Evolutionary conservation across 2,113 vertebrate species (phyloP).

Genomic region (Lota lota): DNA sequence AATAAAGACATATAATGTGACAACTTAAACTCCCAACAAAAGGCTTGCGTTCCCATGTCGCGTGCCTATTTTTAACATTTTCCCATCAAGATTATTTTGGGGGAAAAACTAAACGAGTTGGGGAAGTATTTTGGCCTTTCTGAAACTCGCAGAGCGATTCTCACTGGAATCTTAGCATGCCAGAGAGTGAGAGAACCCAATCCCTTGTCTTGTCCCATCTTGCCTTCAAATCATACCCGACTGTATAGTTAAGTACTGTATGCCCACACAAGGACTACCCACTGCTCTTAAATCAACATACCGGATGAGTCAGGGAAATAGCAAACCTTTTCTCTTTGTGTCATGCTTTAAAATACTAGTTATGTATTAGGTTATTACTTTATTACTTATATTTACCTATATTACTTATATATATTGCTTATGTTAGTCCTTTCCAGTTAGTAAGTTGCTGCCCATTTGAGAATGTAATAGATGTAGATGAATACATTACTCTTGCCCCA

Average conservation of each 20-base stretch:
- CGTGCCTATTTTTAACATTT: conserved; percentile 27
- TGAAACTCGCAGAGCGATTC: background rate
- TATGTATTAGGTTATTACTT: no score
- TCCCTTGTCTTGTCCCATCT: conserved; percentile 59
- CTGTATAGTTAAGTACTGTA: conserved; percentile 11
- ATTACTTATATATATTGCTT: no score
- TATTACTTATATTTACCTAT: no score
- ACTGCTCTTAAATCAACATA: conserved; percentile 49
- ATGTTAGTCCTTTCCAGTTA: no score
- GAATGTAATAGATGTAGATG: no score
- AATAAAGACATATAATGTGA: conserved; percentile 25
- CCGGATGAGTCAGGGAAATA: conserved; percentile 46
- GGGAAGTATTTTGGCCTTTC: conserved; percentile 42
- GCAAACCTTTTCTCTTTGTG: conserved; percentile 56
- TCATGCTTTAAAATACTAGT: conserved; percentile 29
- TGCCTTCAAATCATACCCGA: conserved; percentile 44
- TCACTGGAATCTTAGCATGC: conserved; percentile 34
- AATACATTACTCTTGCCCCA: no score
- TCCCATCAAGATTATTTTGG: conserved; percentile 47
- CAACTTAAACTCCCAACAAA: conserved; percentile 17
- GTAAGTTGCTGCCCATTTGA: no score
- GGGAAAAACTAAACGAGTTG: conserved; percentile 27
- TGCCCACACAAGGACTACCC: conserved; percentile 38
- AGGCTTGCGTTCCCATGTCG: conserved; percentile 30
- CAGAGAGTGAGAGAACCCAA: conserved; percentile 34